Conservation (phyloP, 2,797 vertebrate species). For the Crenuchus spilurus region DNA sequence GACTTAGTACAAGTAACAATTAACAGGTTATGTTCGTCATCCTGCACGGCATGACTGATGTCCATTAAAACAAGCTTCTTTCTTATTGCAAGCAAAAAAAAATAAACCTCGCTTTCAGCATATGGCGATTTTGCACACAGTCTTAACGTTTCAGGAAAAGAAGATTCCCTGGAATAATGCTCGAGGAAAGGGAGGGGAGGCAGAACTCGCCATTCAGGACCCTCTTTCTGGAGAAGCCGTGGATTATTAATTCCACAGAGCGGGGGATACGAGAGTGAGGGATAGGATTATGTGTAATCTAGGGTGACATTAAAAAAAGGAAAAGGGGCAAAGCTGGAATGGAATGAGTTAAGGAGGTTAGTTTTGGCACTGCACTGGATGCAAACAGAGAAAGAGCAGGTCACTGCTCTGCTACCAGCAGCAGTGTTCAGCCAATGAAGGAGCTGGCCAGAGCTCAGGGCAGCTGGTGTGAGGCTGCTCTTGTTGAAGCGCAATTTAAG, state of each 20-base stretch:
- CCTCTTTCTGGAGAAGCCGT: constrained; percentile 61
- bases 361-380: constrained; percentile 3
- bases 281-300: constrained; percentile 75
- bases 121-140: background rate
- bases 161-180: constrained; percentile 29
- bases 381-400: constrained; percentile 73
- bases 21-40: too few species aligned
- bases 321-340: background rate
- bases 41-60: too few species aligned
- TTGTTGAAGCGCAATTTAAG: background rate
- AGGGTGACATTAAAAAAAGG: constrained; percentile 46
- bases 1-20: background rate
- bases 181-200: background rate
- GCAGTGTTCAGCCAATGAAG: too few species aligned
- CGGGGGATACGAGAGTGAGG: constrained; percentile 64
- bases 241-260: constrained; percentile 72
- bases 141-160: background rate
- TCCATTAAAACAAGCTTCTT: background rate
- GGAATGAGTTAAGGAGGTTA: background rate
- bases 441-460: background rate
- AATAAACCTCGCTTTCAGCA: background rate
- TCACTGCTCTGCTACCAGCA: background rate
- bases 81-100: background rate
- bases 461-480: background rate
- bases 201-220: background rate